Conservation (phyloP, 2,888 invertebrate species). For the Macrosoma leucophasiata region DNA sequence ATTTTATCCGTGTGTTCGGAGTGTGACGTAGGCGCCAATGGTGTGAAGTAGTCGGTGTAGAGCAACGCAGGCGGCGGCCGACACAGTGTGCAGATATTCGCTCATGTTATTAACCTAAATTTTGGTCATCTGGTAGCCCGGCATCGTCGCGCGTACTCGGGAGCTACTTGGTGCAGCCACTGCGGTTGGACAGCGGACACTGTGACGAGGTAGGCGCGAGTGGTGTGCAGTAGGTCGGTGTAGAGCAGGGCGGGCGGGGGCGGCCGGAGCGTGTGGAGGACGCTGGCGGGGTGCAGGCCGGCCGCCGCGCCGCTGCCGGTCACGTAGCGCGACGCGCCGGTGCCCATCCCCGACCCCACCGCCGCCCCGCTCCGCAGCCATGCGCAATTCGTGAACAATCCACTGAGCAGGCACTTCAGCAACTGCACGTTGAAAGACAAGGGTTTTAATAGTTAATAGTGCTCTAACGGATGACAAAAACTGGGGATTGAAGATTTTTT, state of each 20-base stretch:
- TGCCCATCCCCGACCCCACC: slow-evolving; percentile 65
- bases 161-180: slow-evolving; percentile 79
- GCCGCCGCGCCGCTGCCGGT: slow-evolving; percentile 69
- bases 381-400: slow-evolving; percentile 91
- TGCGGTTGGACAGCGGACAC: slow-evolving; percentile 86
- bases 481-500: too few species aligned
- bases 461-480: too few species aligned
- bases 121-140: slow-evolving; percentile 48
- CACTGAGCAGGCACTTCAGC: slow-evolving; percentile 86
- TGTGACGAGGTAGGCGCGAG: slow-evolving; percentile 86
- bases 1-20: too few species aligned
- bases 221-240: slow-evolving; percentile 91
- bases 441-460: too few species aligned
- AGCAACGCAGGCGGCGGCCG: too few species aligned
- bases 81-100: too few species aligned
- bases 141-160: slow-evolving; percentile 53
- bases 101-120: not conserved
- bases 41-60: too few species aligned
- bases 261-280: slow-evolving; percentile 76
- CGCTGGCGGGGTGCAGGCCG: slow-evolving; percentile 89
- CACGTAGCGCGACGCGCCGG: slow-evolving; percentile 69
- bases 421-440: too few species aligned
- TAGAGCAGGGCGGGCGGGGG: slow-evolving; percentile 85
- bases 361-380: slow-evolving; percentile 83
- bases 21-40: too few species aligned